Base-by-base conservation (phyloP, 1,140 invertebrate species). In the Saccostrea cuccullata region DNA sequence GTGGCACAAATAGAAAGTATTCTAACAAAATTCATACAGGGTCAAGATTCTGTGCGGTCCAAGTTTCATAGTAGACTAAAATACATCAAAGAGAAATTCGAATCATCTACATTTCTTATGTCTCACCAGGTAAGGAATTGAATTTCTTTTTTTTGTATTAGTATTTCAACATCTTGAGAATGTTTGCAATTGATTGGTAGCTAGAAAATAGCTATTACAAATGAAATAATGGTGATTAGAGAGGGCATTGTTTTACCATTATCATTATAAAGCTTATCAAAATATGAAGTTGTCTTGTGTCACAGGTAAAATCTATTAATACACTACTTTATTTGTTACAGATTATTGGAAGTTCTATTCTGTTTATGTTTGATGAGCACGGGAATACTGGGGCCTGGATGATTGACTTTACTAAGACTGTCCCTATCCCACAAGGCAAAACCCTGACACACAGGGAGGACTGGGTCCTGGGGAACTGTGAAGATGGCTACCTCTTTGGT, bases 371-470 rank as follows among this genome's bases (percentile, higher is more conserved):
- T 95, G 98, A 99, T 93, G 96, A 96, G 12, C 70, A 88, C 12
- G 92, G 90, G 56, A 85, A 92, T 26, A 96, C 96, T 89, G 97
- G 97, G 91, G 96, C 99, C 12, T 99, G 98, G 98, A 96, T 99
- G 95, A 99, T 99, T 87, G 99, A 99, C 95, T 99, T 99, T 95
- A 98, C 98, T 13, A 99, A 99, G 95, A 99, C 98, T 0, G 96
- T 98, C 85, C 96, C 96, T 4, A 83, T 94, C 17, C 90, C 91
- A 6, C 89, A 90, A 17, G 88, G 86, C 23, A 94, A 97, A 73
- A 96, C 94, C 86, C 97, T 99, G 83, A 96, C 97, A 88, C 99
- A 99, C 94, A 96, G 97, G 87, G 96, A 96, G 15, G 96, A 97
- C 73, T 99, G 99, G 99, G 96, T 97, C 91, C 97, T 99, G 26